These are phyloP conservation scores for Coecobrya sp. DNA, from an alignment of 2,888 invertebrate genomes.

Conservation along the genomic window DNA sequence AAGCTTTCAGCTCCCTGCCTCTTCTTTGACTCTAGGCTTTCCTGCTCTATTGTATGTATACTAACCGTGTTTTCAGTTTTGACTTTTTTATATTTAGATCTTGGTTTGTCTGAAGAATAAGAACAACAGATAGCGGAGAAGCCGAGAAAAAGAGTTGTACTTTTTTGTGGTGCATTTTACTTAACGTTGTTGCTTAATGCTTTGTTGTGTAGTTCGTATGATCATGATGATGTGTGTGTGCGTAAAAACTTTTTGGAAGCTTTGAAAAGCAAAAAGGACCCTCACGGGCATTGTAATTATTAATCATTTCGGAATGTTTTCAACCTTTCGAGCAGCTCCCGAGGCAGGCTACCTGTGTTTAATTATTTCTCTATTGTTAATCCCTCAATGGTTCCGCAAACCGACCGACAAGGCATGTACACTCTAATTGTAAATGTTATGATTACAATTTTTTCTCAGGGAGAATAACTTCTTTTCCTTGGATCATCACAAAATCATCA, in stretches of 20 bases:
- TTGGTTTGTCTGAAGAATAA: constrained; percentile 7
- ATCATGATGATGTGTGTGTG: constrained; percentile 13
- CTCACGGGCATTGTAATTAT: constrained; percentile 79
- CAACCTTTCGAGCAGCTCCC: constrained; percentile 78
- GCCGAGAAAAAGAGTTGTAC: constrained; percentile 14
- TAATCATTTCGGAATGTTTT: constrained; percentile 80
- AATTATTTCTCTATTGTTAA: constrained; percentile 86
- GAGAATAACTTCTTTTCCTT: background rate
- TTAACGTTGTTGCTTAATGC: background rate
- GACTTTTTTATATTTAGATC: background rate
- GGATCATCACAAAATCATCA: constrained; percentile 62
- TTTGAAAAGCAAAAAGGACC: constrained; percentile 57
- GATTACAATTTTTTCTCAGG: constrained; percentile 75
- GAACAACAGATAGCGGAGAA: background rate
- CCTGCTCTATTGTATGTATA: background rate
- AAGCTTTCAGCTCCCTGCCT: constrained; percentile 27
- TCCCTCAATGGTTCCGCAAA: constrained; percentile 79
- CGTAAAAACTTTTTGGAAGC: constrained; percentile 40
- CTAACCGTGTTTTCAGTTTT: constrained; percentile 32
- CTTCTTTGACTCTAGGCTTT: background rate
- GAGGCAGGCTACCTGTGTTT: constrained; percentile 85
- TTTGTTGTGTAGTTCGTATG: background rate
- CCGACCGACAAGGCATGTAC: constrained; percentile 50
- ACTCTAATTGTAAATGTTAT: constrained; percentile 79
- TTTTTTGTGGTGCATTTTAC: constrained; percentile 7